Percentiles rank a stretch among this genome's conserved stretches.
Conservation (phyloP, 92 coral and sea anemone genomes). For the Zoanthus sansibaricus region DNA sequence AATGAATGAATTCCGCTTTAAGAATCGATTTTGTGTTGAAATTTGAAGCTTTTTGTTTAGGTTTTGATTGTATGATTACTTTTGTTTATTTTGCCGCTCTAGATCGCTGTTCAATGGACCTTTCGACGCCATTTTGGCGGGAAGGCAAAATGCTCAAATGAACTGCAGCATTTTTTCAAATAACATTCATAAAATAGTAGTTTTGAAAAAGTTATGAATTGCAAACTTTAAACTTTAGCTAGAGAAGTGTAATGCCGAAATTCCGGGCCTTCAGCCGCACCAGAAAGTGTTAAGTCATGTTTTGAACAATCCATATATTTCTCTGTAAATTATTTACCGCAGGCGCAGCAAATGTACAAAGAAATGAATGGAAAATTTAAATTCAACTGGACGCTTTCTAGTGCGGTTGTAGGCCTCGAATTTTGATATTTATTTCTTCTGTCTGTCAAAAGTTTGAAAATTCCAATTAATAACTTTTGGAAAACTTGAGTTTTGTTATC, state of each 20-base stretch:
- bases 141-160: conserved; percentile 26
- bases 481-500: conserved; percentile 22
- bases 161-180: conserved; percentile 31
- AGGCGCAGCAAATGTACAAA: conserved; percentile 21
- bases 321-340: conserved; percentile 14
- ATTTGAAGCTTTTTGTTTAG: conserved; percentile 21
- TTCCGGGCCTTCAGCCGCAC: conserved; percentile 16
- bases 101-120: conserved; percentile 19
- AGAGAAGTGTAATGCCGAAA: not conserved
- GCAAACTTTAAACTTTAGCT: conserved; percentile 14
- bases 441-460: conserved; percentile 30
- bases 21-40: not conserved
- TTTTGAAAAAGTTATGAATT: conserved; percentile 31
- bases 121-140: conserved; percentile 37
- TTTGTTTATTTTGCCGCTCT: conserved; percentile 23
- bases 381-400: not conserved
- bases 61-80: conserved; percentile 26
- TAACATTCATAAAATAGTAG: conserved; percentile 28
- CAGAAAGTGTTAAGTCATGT: conserved; percentile 30
- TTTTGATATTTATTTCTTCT: conserved; percentile 20
- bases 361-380: conserved; percentile 13
- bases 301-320: conserved; percentile 18
- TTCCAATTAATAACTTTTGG: conserved; percentile 15
- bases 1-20: conserved; percentile 13
- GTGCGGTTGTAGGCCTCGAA: conserved; percentile 23